A percentile compares a stretch with the other conserved stretches of the same genome.
These are phyloP conservation scores for Yasuhikotakia modesta DNA, from an alignment of 2,797 vertebrate species.

Conservation along the genomic window DNA sequence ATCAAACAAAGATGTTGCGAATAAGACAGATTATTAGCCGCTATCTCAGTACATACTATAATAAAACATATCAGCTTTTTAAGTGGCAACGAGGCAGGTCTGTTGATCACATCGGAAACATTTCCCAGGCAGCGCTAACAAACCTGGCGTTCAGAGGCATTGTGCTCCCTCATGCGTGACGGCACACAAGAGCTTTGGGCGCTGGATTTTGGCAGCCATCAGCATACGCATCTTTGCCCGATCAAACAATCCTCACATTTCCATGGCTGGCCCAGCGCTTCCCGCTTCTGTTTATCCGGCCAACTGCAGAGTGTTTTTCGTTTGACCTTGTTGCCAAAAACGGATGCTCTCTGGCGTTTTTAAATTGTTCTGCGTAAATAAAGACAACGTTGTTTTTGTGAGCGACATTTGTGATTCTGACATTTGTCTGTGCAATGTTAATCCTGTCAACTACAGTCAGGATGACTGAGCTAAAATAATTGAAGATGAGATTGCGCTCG, in stretches of 20 bases:
- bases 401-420: constrained; percentile 60
- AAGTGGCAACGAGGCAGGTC: not conserved
- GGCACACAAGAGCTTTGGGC: constrained; percentile 55
- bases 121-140: constrained; percentile 58
- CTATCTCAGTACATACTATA: not conserved
- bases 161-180: constrained; percentile 61
- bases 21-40: not conserved
- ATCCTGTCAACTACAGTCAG: constrained; percentile 63
- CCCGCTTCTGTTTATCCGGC: constrained; percentile 22
- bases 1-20: constrained; percentile 22
- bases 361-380: constrained; percentile 59
- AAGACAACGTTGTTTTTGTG: constrained; percentile 57
- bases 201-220: constrained; percentile 60
- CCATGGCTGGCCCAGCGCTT: not conserved
- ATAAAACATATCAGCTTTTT: constrained; percentile 4
- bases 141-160: constrained; percentile 60
- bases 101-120: constrained; percentile 21
- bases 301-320: constrained; percentile 36
- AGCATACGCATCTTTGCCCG: constrained; percentile 56
- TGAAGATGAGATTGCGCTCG: constrained; percentile 61
- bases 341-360: constrained; percentile 43
- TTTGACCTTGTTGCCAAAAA: constrained; percentile 43
- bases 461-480: constrained; percentile 65
- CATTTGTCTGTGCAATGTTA: constrained; percentile 67
- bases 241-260: constrained; percentile 57